Conservation (phyloP, 2,888 invertebrate genomes). For the Zhuqinia jingwanae region DNA sequence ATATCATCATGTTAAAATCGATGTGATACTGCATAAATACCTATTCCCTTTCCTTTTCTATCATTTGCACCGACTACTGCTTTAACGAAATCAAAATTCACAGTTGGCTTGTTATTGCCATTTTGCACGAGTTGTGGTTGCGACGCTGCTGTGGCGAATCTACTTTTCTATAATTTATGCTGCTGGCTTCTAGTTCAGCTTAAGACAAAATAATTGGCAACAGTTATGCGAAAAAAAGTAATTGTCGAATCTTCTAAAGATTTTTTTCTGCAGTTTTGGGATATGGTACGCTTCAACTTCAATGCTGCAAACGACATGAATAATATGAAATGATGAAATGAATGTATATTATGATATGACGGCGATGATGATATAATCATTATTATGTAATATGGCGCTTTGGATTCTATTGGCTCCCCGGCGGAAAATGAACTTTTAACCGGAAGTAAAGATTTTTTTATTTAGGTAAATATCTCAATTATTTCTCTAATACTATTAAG, state of each 20-base stretch:
- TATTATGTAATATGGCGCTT: conserved; percentile 19
- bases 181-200: not conserved
- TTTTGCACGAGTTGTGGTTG: conserved; percentile 20
- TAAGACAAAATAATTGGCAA: conserved; percentile 20
- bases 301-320: not conserved
- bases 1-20: not conserved
- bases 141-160: not conserved
- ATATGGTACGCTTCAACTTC: not conserved
- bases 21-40: too few relatives aligned
- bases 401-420: conserved; percentile 7
- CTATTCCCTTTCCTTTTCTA: not conserved
- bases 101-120: conserved; percentile 1
- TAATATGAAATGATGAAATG: too few relatives aligned
- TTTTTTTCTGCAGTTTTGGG: conserved; percentile 6
- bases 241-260: not conserved
- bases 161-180: not conserved
- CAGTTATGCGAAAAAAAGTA: not conserved
- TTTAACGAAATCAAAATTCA: conserved; percentile 15
- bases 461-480: conserved; percentile 31
- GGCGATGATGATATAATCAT: not conserved
- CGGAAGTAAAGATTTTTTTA: conserved; percentile 41
- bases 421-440: conserved; percentile 30
- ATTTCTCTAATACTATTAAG: not conserved
- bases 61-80: not conserved
- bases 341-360: not conserved